These are phyloP conservation scores for Galaxias olidus DNA, from an alignment of 2,797 vertebrate species.

Conservation along the genomic window DNA sequence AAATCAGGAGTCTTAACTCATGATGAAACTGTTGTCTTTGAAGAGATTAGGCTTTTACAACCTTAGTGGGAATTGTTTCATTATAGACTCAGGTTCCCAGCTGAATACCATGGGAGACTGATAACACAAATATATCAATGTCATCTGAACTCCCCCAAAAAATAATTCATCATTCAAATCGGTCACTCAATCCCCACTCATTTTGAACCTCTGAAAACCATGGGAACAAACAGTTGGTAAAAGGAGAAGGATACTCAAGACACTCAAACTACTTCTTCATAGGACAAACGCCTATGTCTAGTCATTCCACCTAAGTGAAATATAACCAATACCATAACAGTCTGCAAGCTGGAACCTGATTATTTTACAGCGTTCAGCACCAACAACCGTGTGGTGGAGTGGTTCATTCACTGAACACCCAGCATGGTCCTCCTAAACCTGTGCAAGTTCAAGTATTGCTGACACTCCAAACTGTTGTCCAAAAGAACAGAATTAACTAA, in stretches of 20 bases:
- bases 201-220: slow-evolving; percentile 39
- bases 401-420: neutral
- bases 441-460: slow-evolving; percentile 35
- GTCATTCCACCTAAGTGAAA: slow-evolving; percentile 36
- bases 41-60: slow-evolving; percentile 6
- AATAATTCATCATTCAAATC: slow-evolving; percentile 40
- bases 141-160: slow-evolving; percentile 43
- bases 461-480: neutral
- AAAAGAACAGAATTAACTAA: neutral
- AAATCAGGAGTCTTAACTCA: too few species aligned
- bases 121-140: slow-evolving; percentile 53
- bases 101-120: slow-evolving; percentile 73
- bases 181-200: slow-evolving; percentile 41
- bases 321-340: slow-evolving; percentile 35
- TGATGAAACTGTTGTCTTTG: neutral
- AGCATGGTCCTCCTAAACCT: slow-evolving; percentile 5
- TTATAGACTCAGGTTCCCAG: slow-evolving; percentile 39
- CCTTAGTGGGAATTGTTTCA: slow-evolving; percentile 39
- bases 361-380: neutral
- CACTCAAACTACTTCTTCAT: slow-evolving; percentile 50
- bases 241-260: slow-evolving; percentile 52
- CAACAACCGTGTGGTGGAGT: too few species aligned
- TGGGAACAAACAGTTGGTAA: slow-evolving; percentile 68
- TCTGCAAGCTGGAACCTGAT: slow-evolving; percentile 60
- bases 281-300: slow-evolving; percentile 39